Conservation (phyloP, 2,888 invertebrate species). For the Zygothrica quintamaculata region DNA sequence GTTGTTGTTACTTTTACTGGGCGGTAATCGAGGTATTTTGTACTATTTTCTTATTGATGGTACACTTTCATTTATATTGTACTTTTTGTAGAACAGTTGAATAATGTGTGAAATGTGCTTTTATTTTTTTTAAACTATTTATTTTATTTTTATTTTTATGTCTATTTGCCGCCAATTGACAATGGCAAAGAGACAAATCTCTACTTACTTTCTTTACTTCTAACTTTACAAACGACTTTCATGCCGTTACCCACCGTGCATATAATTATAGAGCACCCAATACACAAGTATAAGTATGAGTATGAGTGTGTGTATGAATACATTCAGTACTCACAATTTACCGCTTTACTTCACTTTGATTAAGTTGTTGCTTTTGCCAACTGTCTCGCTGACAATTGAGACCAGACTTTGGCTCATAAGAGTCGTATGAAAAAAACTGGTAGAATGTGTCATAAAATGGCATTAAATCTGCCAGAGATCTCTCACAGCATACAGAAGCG, state of each 20-base stretch:
- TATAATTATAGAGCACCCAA: conserved; percentile 63
- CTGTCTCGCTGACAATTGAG: conserved; percentile 57
- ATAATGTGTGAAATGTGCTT: conserved; percentile 62
- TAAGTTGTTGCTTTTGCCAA: conserved; percentile 51
- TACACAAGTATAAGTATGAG: conserved; percentile 30
- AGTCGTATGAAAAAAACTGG: conserved; percentile 16
- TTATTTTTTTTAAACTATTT: no score
- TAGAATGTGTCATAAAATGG: conserved; percentile 71
- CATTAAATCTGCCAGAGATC: conserved; percentile 46
- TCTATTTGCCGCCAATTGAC: conserved; percentile 42
- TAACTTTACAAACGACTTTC: conserved; percentile 42
- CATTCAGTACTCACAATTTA: conserved; percentile 25
- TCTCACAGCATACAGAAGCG: conserved; percentile 34
- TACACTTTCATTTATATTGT: conserved; percentile 58
- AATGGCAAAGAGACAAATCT: conserved; percentile 59
- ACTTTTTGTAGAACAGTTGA: conserved; percentile 51
- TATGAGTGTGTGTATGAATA: no score
- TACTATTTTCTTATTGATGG: conserved; percentile 39
- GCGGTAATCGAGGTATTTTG: conserved; percentile 27
- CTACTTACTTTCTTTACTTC: conserved; percentile 66
- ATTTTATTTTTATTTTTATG: no score
- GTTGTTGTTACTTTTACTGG: conserved; percentile 7
- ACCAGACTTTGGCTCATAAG: conserved; percentile 19
- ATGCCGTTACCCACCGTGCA: conserved; percentile 40
- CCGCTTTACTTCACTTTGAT: conserved; percentile 48